Base-by-base conservation (phyloP, 2,113 vertebrate genomes). In the Aspiorhynchus laticeps region DNA sequence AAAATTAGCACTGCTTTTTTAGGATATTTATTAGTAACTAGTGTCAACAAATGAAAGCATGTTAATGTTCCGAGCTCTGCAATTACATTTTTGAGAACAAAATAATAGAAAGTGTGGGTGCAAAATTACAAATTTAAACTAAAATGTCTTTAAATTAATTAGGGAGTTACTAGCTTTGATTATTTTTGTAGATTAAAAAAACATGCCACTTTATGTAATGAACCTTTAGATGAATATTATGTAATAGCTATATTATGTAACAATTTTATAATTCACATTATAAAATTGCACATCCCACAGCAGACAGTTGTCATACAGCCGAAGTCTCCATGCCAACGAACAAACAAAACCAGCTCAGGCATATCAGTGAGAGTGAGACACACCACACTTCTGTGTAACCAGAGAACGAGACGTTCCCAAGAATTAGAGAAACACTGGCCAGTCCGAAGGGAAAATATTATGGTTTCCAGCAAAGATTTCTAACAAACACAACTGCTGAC, bases 341-440 rank as follows among this genome's bases (percentile, higher is more conserved):
- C 84, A 87, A 89, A 87, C 83, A 83, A 85, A 65, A 81, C 67
- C 85, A 81, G 85, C 46, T 65, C 38, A 59, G 36, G 74, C 80
- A 56, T 41, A 67, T 85, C 65, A 65, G 36, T 10, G 71, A 24
- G 81, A 87, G 43, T 3, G 53, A 80, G 78, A 84, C 24, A 77
- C 48, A 74, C 46, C 46, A 74, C 65, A 36, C 82, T 73, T 74
- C 51, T 82, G 19, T 74, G 81, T 82, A 73, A 51, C 76, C 63
- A 3, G 69, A 89, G 80, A 77, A 48, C 38, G 4, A 85, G 82
- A 80, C 24, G 67, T 84, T 59, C 82, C 82, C 41, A 69, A 36
- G 65, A 83, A 69, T 71, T 71, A 88, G 77, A 17, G 48, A 24
- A 15, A 63, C 84, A 41, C 77, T 82, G 78, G 69, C 71, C 67